Evolutionary conservation across 1,140 invertebrate species (phyloP).

Genomic region (Rhizoglyphus robini): DNA sequence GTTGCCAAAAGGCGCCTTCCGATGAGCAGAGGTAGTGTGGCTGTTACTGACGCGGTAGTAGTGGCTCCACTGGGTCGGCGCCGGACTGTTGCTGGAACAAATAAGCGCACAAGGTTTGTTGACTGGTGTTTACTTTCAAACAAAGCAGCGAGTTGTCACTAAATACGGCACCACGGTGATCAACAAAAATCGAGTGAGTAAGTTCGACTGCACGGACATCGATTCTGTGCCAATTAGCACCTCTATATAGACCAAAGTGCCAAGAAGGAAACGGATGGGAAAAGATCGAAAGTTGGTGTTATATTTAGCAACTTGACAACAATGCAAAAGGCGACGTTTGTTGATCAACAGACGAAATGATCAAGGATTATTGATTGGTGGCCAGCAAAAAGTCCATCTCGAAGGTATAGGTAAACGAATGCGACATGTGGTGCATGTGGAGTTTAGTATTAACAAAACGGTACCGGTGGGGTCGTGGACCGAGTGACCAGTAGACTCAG

Average conservation of each 20-base stretch:
- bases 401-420: too few relatives aligned
- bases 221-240: not conserved
- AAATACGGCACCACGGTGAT: not conserved
- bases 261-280: not conserved
- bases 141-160: not conserved
- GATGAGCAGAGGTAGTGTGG: not conserved
- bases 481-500: too few relatives aligned
- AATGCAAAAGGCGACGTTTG: too few relatives aligned
- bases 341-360: too few relatives aligned
- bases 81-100: not conserved
- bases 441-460: too few relatives aligned
- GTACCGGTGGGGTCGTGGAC: too few relatives aligned
- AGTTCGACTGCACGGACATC: not conserved
- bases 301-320: too few relatives aligned
- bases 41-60: not conserved
- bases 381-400: too few relatives aligned
- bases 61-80: not conserved
- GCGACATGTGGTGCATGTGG: too few relatives aligned
- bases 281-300: not conserved
- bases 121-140: not conserved
- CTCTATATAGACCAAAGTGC: not conserved
- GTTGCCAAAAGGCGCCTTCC: not conserved
- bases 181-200: too few relatives aligned
- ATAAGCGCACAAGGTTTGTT: not conserved
- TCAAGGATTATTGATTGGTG: too few relatives aligned